Conservation (phyloP, 2,113 vertebrate species). For the Mesitornis unicolor region DNA sequence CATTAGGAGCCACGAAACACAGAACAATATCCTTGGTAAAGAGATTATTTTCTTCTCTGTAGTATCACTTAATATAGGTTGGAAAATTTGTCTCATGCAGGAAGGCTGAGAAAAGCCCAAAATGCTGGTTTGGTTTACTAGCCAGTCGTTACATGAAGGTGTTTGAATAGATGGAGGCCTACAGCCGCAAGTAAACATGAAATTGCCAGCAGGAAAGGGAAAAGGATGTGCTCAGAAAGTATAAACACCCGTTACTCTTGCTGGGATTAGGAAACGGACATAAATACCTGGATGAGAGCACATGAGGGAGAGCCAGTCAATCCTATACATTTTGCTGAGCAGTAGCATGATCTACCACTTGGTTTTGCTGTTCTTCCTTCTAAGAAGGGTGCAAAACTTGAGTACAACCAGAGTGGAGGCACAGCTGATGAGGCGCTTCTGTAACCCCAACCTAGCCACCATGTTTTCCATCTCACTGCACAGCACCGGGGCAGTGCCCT, state of each 20-base stretch:
- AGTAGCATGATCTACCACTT: background rate
- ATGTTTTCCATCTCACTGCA: background rate
- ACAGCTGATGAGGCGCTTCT: rapidly evolving
- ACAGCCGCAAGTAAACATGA: background rate
- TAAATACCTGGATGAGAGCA: background rate
- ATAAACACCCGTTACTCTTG: rapidly evolving
- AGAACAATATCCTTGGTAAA: conserved; percentile 22
- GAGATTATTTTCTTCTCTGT: conserved; percentile 26
- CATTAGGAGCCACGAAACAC: conserved; percentile 15
- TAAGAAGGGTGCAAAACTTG: background rate
- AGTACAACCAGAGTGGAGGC: background rate
- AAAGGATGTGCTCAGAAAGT: background rate
- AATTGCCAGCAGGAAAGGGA: background rate
- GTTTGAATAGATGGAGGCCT: background rate
- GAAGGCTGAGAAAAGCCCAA: background rate
- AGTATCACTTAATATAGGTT: background rate
- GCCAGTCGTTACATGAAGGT: background rate
- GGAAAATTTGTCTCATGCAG: background rate
- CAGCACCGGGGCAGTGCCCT: rapidly evolving
- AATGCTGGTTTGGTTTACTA: background rate
- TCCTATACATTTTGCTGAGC: background rate
- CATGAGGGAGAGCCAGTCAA: background rate
- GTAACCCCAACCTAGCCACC: rapidly evolving
- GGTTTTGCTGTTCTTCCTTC: background rate
- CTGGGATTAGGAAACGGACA: background rate